A percentile compares a stretch with the other conserved stretches of the same genome.
Evolutionary conservation across 2,113 vertebrate genomes (phyloP).

Genomic region (Desmodus rotundus): DNA sequence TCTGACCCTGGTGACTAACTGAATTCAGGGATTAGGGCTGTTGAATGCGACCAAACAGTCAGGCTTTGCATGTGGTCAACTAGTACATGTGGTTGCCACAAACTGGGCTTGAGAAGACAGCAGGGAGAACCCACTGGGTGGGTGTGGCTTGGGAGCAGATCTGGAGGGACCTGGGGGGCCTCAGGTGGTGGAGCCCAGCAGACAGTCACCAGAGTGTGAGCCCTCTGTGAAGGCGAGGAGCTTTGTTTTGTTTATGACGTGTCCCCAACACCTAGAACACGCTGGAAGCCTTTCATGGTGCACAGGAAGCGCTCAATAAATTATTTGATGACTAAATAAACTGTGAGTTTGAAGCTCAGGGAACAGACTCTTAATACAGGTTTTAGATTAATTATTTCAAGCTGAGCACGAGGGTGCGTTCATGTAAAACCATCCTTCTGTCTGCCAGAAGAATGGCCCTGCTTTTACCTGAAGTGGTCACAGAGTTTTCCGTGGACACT

Average conservation of each 20-base stretch:
- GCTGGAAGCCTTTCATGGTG: background rate
- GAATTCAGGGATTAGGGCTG: background rate
- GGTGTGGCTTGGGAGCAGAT: background rate
- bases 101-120: background rate
- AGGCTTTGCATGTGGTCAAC: accelerated
- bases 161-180: background rate
- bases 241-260: background rate
- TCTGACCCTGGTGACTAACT: background rate
- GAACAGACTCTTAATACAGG: background rate
- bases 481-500: background rate
- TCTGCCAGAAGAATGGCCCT: background rate
- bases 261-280: background rate
- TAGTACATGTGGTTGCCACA: background rate
- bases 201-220: accelerated
- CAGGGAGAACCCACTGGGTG: background rate
- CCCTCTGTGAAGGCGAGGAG: background rate
- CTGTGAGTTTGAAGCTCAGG: background rate
- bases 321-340: conserved; percentile 21
- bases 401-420: background rate
- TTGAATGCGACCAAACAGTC: background rate
- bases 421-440: background rate
- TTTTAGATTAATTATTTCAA: conserved; percentile 10
- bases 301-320: conserved; percentile 29
- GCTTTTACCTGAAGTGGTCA: background rate
- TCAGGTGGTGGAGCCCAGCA: background rate